Evolutionary conservation across 1,140 invertebrate species (phyloP), one percentile per base, ranked within the genome.

Genomic region (Cyrtorhinus lividipennis): DNA sequence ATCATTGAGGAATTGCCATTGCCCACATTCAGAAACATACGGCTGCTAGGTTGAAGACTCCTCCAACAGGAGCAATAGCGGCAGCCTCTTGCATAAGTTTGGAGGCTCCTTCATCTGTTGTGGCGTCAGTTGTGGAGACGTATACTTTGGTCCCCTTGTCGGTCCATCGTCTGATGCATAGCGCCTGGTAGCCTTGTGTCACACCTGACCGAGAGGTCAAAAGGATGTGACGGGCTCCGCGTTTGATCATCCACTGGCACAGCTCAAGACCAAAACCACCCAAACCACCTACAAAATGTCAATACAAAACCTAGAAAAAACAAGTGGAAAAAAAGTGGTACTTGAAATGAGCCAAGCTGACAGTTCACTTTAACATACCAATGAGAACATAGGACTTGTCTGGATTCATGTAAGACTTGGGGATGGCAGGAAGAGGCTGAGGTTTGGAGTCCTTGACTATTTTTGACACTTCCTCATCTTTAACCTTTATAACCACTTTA

Each of bases 1-100:
- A n/a, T n/a, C n/a, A n/a, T n/a, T n/a, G n/a, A n/a, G n/a, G n/a
- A n/a, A n/a, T n/a, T n/a, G n/a, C n/a, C n/a, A n/a, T n/a, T n/a
- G n/a, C n/a, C n/a, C n/a, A n/a, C n/a, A n/a, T n/a, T n/a, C n/a
- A n/a, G n/a, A n/a, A n/a, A 68, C 70, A 74, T 62, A 94, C 90
- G 67, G 84, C 90, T 13, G 95, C 94, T 64, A 98, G 76, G 73
- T 98, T 93, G 75, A 98, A 98, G 53, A 98, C 85, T 62, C 92
- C 95, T 59, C 92, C 95, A 64, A 98, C 81, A 3, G 90, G 83
- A 10, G 86, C 90, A 26, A 87, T 69, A 70, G 81, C 78, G 20
- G 76, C 79, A 22, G 86, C 81, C 68, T 84, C 80, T 24, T 80
- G 74, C 18, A 96, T 71, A 10, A 98, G 74, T 58, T 81, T 73